phyloP scores from a whole-genome alignment of 1,140 invertebrate genomes.

The Drosophila saltans region DNA sequence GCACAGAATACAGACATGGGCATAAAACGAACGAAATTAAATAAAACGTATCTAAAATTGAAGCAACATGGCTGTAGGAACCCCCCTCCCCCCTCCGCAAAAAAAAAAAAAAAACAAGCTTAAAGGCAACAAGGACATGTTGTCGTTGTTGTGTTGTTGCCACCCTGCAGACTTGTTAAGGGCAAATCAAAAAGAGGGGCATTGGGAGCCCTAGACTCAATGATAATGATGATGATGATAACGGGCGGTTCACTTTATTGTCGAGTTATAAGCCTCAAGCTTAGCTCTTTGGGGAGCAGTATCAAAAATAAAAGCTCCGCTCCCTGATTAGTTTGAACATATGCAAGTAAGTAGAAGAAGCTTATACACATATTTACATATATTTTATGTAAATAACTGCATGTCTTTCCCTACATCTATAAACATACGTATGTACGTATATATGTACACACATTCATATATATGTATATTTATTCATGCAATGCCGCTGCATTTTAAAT shows the following conservation, averaged over 20 bases:
- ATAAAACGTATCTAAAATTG: conserved; percentile 22
- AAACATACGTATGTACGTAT: conserved; percentile 18
- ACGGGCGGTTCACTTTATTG: neutral
- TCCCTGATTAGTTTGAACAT: conserved; percentile 43
- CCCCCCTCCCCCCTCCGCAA: no score
- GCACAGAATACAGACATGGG: conserved; percentile 32
- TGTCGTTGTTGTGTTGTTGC: conserved; percentile 22
- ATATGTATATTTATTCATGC: conserved; percentile 50
- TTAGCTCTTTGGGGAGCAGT: neutral
- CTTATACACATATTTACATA: conserved; percentile 60
- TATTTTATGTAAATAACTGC: conserved; percentile 63
- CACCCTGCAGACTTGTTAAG: no score
- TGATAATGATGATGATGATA: neutral
- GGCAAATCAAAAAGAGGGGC: neutral
- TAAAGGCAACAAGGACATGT: conserved; percentile 37
- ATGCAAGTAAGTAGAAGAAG: conserved; percentile 53
- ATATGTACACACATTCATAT: conserved; percentile 35
- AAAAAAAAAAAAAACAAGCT: conserved; percentile 22
- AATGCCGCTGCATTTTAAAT: conserved; percentile 1
- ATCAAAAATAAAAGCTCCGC: neutral
- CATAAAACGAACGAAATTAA: conserved; percentile 1
- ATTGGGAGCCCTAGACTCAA: neutral
- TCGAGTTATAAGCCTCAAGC: neutral
- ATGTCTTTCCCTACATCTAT: conserved; percentile 36
- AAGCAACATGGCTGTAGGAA: conserved; percentile 39